These are phyloP conservation scores for Norana najaformis DNA, from an alignment of 2,888 invertebrate species.

Conservation along the genomic window DNA sequence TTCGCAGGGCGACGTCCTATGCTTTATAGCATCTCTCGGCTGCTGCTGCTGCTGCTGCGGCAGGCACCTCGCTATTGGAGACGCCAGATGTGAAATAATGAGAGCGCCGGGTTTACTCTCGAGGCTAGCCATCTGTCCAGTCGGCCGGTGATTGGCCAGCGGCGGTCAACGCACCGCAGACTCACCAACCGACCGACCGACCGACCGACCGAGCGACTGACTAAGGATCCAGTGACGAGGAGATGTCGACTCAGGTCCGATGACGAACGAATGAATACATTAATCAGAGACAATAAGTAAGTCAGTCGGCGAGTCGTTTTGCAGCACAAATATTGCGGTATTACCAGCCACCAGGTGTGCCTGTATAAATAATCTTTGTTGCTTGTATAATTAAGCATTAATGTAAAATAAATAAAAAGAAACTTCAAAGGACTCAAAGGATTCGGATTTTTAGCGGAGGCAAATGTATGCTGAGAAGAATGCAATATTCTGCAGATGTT, in stretches of 20 bases:
- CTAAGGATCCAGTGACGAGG: neutral
- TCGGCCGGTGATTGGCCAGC: neutral
- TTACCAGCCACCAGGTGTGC: neutral
- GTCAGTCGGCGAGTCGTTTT: neutral
- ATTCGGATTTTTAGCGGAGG: neutral
- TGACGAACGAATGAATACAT: neutral
- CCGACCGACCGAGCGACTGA: neutral
- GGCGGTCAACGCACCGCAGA: constrained; percentile 8
- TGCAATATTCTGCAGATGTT: too few relatives aligned
- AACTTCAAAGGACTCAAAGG: neutral
- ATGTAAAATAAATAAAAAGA: neutral
- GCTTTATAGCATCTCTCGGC: neutral
- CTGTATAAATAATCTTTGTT: neutral
- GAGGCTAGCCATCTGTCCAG: constrained; percentile 18
- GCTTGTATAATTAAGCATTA: neutral
- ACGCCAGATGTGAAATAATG: constrained; percentile 13
- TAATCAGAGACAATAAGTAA: neutral
- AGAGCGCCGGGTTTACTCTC: constrained; percentile 13
- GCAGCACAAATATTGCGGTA: neutral
- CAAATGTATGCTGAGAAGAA: too few relatives aligned
- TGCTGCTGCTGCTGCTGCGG: neutral
- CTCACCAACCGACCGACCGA: neutral
- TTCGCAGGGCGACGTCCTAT: neutral
- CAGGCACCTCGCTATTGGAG: neutral
- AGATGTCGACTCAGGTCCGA: neutral